These are phyloP conservation scores for Ceriagrion tenellum DNA, from an alignment of 2,888 invertebrate genomes.

Conservation along the genomic window DNA sequence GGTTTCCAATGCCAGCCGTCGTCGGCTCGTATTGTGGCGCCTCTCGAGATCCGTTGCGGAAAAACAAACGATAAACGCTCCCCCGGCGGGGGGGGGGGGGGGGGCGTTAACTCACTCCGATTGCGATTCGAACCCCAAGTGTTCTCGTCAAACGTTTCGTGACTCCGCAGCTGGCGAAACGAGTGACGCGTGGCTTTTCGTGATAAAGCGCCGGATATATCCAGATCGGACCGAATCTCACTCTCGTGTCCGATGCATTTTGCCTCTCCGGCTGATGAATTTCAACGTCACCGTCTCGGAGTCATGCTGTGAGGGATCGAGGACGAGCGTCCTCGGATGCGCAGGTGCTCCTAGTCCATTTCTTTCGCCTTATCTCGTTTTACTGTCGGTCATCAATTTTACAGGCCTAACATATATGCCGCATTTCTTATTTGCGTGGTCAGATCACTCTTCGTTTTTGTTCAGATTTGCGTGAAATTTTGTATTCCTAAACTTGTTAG, in stretches of 20 bases:
- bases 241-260: neutral
- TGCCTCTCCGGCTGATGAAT: neutral
- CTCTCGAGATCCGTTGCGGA: neutral
- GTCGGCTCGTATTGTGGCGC: neutral
- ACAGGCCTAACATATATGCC: no score
- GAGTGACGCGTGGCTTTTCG: neutral
- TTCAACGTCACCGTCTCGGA: neutral
- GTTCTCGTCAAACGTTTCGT: conserved; percentile 3
- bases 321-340: no score
- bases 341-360: no score
- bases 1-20: neutral
- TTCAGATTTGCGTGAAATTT: no score
- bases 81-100: neutral
- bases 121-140: neutral
- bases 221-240: conserved; percentile 6
- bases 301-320: no score
- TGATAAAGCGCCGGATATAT: conserved; percentile 16
- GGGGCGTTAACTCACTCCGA: neutral
- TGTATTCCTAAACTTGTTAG: no score
- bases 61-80: neutral
- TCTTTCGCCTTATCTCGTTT: no score
- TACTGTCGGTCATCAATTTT: no score
- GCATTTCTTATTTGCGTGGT: no score
- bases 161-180: conserved; percentile 19
- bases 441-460: no score